Evolutionary conservation across 2,113 vertebrate genomes (phyloP).

Genomic region (Halcyon malimbica): DNA sequence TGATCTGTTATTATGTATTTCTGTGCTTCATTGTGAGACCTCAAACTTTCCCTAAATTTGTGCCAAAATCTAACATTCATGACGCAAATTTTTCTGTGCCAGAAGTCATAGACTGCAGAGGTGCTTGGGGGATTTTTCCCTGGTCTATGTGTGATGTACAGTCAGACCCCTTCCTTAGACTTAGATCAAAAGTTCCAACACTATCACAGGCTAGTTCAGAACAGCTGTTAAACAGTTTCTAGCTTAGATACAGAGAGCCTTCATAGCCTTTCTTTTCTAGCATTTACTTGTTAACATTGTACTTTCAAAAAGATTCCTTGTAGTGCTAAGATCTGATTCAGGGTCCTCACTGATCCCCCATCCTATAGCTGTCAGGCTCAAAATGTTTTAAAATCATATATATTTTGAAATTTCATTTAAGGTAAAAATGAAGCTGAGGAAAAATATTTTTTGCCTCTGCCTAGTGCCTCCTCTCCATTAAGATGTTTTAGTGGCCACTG

Average conservation of each 20-base stretch:
- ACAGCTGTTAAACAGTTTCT: background rate
- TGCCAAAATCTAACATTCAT: background rate
- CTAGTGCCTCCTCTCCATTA: background rate
- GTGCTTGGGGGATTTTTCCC: background rate
- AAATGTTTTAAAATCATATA: background rate
- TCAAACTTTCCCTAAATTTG: background rate
- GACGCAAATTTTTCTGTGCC: background rate
- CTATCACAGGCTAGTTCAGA: background rate
- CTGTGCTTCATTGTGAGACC: background rate
- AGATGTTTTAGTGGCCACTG: background rate
- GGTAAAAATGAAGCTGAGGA: background rate
- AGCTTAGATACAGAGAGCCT: background rate
- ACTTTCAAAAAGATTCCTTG: background rate
- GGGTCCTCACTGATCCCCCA: background rate
- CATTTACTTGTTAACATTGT: background rate
- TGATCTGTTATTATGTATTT: background rate
- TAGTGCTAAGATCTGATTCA: background rate
- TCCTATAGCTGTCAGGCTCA: background rate
- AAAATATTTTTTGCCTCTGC: background rate
- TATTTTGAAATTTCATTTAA: background rate
- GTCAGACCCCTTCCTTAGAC: background rate
- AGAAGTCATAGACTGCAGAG: background rate
- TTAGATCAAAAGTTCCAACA: background rate
- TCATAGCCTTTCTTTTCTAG: background rate
- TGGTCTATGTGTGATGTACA: background rate